Percentiles rank a stretch among this genome's conserved stretches.
Evolutionary conservation across 1,140 invertebrate species (phyloP).

Genomic region (Trialeurodes vaporariorum): DNA sequence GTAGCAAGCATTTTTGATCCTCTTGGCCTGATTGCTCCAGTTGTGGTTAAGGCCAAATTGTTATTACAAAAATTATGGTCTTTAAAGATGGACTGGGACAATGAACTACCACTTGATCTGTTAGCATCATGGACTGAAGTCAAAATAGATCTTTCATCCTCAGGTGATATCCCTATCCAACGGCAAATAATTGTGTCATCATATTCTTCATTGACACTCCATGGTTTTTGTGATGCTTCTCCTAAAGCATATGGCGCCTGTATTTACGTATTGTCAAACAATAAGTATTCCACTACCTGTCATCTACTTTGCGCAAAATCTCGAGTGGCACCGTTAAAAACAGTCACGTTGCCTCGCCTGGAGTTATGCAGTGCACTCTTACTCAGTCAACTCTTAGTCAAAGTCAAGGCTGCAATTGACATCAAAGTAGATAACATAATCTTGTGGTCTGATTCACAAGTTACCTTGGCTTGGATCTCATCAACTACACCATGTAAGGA

Average conservation of each 20-base stretch:
- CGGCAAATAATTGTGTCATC: conserved; percentile 11
- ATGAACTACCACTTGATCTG: conserved; percentile 21
- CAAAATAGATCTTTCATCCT: conserved; percentile 16
- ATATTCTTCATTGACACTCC: neutral
- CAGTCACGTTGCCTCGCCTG: conserved; percentile 35
- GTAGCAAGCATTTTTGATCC: conserved; percentile 32
- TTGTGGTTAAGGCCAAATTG: conserved; percentile 34
- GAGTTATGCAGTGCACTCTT: conserved; percentile 37
- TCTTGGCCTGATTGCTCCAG: conserved; percentile 33
- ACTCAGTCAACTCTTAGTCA: conserved; percentile 28
- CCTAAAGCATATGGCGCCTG: conserved; percentile 28
- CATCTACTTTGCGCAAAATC: conserved; percentile 19
- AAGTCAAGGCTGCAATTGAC: conserved; percentile 17
- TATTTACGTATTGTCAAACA: conserved; percentile 27
- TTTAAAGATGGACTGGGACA: conserved; percentile 31
- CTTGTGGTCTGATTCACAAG: conserved; percentile 31
- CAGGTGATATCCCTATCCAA: conserved; percentile 20
- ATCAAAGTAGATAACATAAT: conserved; percentile 3
- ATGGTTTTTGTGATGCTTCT: conserved; percentile 32
- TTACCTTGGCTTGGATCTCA: conserved; percentile 28
- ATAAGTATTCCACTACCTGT: conserved; percentile 25
- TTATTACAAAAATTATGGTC: conserved; percentile 37
- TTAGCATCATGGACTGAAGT: conserved; percentile 23
- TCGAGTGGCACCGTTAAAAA: conserved; percentile 22
- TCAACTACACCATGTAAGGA: neutral